Conservation (phyloP, 1,140 invertebrate genomes). For the Palaemon carinicauda region DNA sequence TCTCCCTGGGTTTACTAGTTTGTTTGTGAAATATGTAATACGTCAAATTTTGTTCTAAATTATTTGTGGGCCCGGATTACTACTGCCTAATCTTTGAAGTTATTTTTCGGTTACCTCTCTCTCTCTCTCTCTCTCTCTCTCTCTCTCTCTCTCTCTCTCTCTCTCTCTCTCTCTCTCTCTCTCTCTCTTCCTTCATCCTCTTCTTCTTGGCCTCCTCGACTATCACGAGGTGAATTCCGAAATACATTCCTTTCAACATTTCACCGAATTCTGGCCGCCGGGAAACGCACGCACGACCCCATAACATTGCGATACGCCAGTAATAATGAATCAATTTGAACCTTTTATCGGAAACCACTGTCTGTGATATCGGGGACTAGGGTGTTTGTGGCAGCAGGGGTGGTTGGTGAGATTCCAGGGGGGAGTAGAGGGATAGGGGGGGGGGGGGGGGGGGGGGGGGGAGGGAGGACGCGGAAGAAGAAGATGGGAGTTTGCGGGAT, state of each 20-base stretch:
- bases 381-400: neutral
- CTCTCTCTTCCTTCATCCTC: too few relatives aligned
- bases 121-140: too few relatives aligned
- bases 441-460: neutral
- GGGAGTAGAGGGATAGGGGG: neutral
- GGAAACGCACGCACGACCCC: neutral
- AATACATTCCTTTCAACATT: constrained; percentile 20
- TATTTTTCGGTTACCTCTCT: too few relatives aligned
- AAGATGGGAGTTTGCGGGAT: neutral
- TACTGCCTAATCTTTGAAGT: too few relatives aligned
- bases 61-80: too few relatives aligned
- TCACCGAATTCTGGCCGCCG: neutral
- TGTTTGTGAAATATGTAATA: too few relatives aligned
- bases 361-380: constrained; percentile 35
- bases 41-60: too few relatives aligned
- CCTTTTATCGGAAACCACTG: constrained; percentile 51
- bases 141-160: too few relatives aligned
- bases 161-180: neutral
- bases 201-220: neutral
- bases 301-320: constrained; percentile 31
- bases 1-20: too few relatives aligned
- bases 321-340: constrained; percentile 56
- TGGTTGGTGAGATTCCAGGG: neutral
- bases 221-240: neutral
- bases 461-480: neutral